Conservation (phyloP, 2,888 invertebrate species). For the Neoitamus cyanurus region DNA sequence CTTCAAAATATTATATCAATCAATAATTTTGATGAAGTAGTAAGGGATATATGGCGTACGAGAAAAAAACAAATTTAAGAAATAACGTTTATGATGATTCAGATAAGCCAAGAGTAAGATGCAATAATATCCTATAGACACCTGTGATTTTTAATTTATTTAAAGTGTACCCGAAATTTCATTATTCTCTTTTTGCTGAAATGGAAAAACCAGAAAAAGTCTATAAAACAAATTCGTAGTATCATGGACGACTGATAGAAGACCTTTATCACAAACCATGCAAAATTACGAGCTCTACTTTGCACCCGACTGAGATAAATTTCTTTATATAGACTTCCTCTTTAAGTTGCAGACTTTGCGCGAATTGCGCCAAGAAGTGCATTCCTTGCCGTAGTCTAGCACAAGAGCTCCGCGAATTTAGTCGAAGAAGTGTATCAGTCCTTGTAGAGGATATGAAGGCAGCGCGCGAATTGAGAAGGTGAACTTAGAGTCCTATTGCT, state of each 20-base stretch:
- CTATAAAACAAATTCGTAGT: neutral
- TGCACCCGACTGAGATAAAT: neutral
- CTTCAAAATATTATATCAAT: too few species aligned
- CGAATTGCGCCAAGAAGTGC: neutral
- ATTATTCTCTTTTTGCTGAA: neutral
- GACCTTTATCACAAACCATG: neutral
- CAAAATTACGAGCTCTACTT: constrained; percentile 22
- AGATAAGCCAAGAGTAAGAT: too few species aligned
- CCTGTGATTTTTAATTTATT: too few species aligned
- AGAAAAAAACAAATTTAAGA: too few species aligned
- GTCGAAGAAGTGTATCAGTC: neutral
- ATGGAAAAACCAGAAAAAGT: neutral
- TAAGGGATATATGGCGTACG: too few species aligned
- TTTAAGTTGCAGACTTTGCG: neutral
- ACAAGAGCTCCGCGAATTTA: neutral
- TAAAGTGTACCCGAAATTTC: too few species aligned
- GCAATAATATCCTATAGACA: too few species aligned
- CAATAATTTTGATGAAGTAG: too few species aligned
- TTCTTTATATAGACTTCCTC: constrained; percentile 37
- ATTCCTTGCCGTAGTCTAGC: neutral
- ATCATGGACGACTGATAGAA: constrained; percentile 10
- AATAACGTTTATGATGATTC: too few species aligned
- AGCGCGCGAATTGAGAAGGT: neutral
- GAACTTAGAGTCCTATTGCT: neutral
- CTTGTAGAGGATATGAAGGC: neutral